Conservation (phyloP, 2,797 vertebrate genomes). For the Carcharodon carcharias region DNA sequence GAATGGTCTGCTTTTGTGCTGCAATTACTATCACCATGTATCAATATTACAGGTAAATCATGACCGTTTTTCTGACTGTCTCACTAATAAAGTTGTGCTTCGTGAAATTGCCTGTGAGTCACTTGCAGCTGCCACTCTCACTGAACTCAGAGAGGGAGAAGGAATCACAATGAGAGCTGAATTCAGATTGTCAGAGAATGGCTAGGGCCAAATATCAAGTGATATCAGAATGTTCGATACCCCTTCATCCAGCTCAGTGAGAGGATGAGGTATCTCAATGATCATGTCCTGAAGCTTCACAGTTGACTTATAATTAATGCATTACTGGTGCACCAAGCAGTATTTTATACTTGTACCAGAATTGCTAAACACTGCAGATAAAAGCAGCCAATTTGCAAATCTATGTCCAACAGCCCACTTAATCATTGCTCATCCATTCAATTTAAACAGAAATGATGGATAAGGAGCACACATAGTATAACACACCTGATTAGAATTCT, state of each 20-base stretch:
- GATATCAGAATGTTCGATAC: not conserved
- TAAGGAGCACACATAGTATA: not conserved
- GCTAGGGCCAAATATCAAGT: not conserved
- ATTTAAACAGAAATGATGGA: not conserved
- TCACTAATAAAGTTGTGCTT: not conserved
- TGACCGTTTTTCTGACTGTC: not conserved
- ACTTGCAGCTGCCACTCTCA: not conserved
- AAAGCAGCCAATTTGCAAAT: not conserved
- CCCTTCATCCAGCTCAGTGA: not conserved
- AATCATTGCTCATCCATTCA: not conserved
- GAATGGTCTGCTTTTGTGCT: not conserved
- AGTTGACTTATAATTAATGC: not conserved
- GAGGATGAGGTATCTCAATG: not conserved
- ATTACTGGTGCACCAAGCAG: too few relatives aligned
- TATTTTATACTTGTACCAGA: not conserved
- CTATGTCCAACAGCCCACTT: not conserved
- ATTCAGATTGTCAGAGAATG: not conserved
- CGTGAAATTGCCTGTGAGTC: not conserved
- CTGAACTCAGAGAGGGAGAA: not conserved
- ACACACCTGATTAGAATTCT: not conserved
- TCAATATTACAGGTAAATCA: not conserved
- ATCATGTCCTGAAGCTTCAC: not conserved
- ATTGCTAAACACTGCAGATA: not conserved
- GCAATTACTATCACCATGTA: not conserved
- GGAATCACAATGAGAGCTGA: not conserved